phyloP scores from a whole-genome alignment of 2,797 vertebrate genomes.

The Diceros bicornis region DNA sequence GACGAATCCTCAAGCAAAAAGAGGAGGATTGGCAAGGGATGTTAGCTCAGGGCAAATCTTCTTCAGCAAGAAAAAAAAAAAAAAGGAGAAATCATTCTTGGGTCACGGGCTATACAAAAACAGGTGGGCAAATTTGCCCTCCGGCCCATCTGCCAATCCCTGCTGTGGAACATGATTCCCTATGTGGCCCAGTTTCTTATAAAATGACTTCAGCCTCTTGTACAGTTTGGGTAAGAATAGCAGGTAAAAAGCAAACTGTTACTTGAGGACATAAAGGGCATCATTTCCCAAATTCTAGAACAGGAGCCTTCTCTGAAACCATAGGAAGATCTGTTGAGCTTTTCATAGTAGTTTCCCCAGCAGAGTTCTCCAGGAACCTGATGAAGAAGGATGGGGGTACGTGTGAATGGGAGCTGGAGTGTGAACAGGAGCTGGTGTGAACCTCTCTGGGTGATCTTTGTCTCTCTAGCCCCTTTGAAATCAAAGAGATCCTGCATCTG shows the following conservation, averaged over 20 bases:
- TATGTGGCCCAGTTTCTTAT: background rate
- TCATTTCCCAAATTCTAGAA: background rate
- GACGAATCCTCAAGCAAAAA: too few relatives aligned
- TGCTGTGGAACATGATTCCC: too few relatives aligned
- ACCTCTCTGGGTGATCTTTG: background rate
- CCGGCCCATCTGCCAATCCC: fast-evolving
- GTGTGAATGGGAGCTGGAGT: background rate
- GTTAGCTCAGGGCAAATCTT: too few relatives aligned
- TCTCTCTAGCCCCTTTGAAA: slow-evolving; percentile 91
- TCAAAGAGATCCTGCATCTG: slow-evolving; percentile 91
- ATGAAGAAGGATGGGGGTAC: fast-evolving
- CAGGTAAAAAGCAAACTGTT: background rate
- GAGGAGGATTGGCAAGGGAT: too few relatives aligned
- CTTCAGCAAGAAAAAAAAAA: too few relatives aligned
- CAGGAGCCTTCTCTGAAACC: background rate
- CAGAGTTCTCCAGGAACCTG: background rate
- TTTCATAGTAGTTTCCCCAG: background rate
- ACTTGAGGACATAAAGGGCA: background rate
- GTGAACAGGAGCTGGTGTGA: background rate
- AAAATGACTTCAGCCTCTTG: background rate
- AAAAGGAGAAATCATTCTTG: too few relatives aligned
- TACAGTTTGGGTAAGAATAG: too few relatives aligned
- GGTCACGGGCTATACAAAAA: background rate
- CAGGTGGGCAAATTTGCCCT: background rate
- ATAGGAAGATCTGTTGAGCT: background rate